Conservation (phyloP, 1,140 invertebrate species). For the Drosophila grimshawi region DNA sequence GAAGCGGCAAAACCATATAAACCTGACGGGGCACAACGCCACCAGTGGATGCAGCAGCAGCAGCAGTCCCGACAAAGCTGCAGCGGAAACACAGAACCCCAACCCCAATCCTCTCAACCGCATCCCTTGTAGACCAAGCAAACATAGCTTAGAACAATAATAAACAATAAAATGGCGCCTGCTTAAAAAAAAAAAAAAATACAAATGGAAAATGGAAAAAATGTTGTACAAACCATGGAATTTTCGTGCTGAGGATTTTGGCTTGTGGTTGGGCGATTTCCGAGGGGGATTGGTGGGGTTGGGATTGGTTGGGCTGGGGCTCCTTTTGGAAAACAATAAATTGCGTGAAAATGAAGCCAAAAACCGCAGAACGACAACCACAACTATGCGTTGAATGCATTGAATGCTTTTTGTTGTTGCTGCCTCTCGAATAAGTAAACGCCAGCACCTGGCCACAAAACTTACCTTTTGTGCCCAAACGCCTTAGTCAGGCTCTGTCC, state of each 20-base stretch:
- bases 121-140: slow-evolving; percentile 28
- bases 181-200: slow-evolving; percentile 34
- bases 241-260: slow-evolving; percentile 31
- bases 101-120: too few relatives aligned
- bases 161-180: slow-evolving; percentile 66
- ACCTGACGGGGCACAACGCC: slow-evolving; percentile 69
- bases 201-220: slow-evolving; percentile 1
- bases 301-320: neutral
- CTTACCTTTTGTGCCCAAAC: slow-evolving; percentile 1
- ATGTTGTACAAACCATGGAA: slow-evolving; percentile 31
- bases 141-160: slow-evolving; percentile 80
- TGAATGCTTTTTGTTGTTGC: slow-evolving; percentile 47
- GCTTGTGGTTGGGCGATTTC: slow-evolving; percentile 17
- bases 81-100: slow-evolving; percentile 57
- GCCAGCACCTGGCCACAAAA: slow-evolving; percentile 29
- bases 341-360: slow-evolving; percentile 77
- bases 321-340: slow-evolving; percentile 65
- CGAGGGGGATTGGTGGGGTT: neutral
- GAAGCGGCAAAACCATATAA: slow-evolving; percentile 69
- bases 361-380: slow-evolving; percentile 61
- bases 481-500: slow-evolving; percentile 3
- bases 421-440: slow-evolving; percentile 50
- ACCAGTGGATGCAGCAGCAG: neutral
- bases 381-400: slow-evolving; percentile 67
- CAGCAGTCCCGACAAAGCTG: slow-evolving; percentile 19